These are phyloP conservation scores for Noturus placidus DNA, from an alignment of 2,113 vertebrate species.

Conservation along the genomic window DNA sequence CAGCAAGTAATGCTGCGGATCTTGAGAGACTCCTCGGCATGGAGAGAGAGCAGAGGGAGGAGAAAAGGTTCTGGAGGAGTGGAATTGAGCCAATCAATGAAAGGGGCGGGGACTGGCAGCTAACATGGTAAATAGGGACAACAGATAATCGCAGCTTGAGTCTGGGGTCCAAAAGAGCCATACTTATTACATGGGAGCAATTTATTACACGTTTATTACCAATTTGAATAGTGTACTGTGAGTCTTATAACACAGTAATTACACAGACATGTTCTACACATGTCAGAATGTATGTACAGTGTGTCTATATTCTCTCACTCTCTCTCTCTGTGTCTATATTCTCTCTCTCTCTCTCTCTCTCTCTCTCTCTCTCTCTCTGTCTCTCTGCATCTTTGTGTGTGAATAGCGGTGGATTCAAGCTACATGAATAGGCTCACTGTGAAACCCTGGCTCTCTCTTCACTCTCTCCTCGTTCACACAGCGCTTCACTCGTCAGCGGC, in stretches of 20 bases:
- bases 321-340: not conserved
- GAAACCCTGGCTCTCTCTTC: conserved; percentile 74
- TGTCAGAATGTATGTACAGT: not conserved
- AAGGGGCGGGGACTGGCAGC: not conserved
- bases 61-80: conserved; percentile 23
- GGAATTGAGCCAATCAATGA: conserved; percentile 23
- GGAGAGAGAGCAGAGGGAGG: conserved; percentile 43
- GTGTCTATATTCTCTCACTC: conserved; percentile 22
- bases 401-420: conserved; percentile 67
- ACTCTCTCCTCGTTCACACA: conserved; percentile 65
- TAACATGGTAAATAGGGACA: no score
- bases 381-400: conserved; percentile 70
- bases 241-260: conserved; percentile 39
- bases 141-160: not conserved
- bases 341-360: not conserved
- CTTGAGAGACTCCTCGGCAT: conserved; percentile 25
- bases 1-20: conserved; percentile 36
- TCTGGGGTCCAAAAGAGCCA: not conserved
- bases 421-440: conserved; percentile 78
- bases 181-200: not conserved
- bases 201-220: conserved; percentile 39
- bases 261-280: not conserved
- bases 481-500: conserved; percentile 70
- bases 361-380: not conserved
- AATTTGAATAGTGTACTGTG: not conserved